phyloP scores from a whole-genome alignment of 2,113 vertebrate species.

The Condylura cristata region DNA sequence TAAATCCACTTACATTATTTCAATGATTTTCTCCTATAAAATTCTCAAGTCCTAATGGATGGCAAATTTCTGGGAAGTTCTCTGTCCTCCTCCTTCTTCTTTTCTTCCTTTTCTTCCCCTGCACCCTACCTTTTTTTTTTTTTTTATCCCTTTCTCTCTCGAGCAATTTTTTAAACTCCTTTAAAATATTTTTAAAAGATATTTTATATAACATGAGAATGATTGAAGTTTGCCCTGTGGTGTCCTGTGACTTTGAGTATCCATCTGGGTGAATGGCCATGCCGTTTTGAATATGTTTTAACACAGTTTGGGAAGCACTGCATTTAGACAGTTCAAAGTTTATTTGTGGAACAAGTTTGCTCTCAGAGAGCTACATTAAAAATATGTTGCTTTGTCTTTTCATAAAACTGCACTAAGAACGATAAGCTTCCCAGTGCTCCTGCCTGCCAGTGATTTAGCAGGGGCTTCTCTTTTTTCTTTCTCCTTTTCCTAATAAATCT shows the following conservation, averaged over 20 bases:
- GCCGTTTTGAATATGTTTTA: neutral
- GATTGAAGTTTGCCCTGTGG: neutral
- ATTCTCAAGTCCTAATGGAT: neutral
- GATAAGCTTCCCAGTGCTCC: too few relatives aligned
- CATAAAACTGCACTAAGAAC: neutral
- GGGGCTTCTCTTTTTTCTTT: too few relatives aligned
- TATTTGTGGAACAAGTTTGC: neutral
- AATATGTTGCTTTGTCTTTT: neutral
- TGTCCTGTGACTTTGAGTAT: neutral
- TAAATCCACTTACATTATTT: neutral
- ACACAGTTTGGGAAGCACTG: neutral
- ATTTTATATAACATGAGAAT: neutral
- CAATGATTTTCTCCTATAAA: neutral
- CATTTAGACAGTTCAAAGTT: neutral
- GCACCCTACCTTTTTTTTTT: neutral
- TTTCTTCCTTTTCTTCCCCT: too few relatives aligned
- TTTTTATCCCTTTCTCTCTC: too few relatives aligned
- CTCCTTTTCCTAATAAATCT: too few relatives aligned
- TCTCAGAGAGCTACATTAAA: neutral
- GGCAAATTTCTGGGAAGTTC: neutral
- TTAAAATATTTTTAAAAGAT: neutral
- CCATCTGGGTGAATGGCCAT: accelerated
- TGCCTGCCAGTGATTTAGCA: too few relatives aligned
- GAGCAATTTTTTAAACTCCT: neutral
- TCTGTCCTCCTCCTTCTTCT: neutral